Conservation (phyloP, 1,140 invertebrate genomes). For the Pachypeltis micranthus region DNA sequence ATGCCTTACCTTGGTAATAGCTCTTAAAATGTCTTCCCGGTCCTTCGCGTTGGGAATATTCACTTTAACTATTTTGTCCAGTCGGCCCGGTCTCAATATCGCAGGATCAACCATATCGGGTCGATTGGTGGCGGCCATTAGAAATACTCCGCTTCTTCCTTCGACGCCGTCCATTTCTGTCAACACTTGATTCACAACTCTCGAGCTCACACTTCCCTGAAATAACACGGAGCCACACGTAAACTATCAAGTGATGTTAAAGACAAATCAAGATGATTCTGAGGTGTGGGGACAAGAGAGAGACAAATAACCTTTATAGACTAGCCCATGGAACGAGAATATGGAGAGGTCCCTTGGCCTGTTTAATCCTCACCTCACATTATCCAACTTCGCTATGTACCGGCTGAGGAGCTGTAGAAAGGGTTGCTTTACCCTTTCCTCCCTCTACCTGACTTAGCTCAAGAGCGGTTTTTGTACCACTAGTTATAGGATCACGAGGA, state of each 20-base stretch:
- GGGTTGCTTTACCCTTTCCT: no score
- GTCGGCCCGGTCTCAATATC: conserved; percentile 80
- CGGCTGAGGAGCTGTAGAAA: no score
- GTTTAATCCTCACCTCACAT: no score
- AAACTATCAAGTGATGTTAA: neutral
- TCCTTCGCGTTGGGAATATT: conserved; percentile 73
- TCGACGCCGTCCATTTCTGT: conserved; percentile 99
- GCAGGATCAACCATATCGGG: conserved; percentile 91
- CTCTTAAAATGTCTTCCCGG: conserved; percentile 75
- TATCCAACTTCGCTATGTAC: no score
- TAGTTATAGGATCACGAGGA: no score
- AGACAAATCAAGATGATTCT: no score
- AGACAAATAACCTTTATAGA: no score
- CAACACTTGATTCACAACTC: conserved; percentile 92
- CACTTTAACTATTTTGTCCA: conserved; percentile 90
- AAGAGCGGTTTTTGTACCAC: no score
- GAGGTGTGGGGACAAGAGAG: no score
- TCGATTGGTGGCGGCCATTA: conserved; percentile 92
- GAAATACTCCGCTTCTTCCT: conserved; percentile 75
- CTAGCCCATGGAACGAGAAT: no score
- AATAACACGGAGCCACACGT: conserved; percentile 12
- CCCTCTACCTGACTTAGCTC: no score
- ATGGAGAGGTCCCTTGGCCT: no score
- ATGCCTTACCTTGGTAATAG: conserved; percentile 69
- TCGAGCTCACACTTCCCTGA: conserved; percentile 51